Percentiles rank a stretch among this genome's conserved stretches.
These are phyloP conservation scores for Sciurus vulgaris DNA, from an alignment of 2,797 vertebrate species.

Conservation along the genomic window DNA sequence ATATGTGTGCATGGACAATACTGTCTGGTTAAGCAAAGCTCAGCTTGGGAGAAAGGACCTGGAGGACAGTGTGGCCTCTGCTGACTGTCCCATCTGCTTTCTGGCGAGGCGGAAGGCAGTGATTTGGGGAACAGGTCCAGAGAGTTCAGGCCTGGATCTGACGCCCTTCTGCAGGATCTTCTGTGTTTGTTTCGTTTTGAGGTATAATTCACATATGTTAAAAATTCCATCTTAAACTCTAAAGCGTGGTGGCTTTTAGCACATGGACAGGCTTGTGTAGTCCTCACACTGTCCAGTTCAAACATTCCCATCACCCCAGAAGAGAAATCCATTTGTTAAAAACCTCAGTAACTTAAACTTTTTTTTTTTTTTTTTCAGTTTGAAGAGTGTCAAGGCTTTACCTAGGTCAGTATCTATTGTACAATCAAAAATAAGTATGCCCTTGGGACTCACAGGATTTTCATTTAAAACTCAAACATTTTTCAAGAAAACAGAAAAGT, in stretches of 20 bases:
- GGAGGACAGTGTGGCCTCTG: background rate
- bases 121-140: background rate
- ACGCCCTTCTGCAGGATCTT: background rate
- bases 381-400: slow-evolving; percentile 11
- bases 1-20: background rate
- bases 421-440: background rate
- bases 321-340: background rate
- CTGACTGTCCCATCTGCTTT: background rate
- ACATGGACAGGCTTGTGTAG: background rate
- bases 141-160: background rate
- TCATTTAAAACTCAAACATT: slow-evolving; percentile 20
- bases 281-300: background rate
- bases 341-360: background rate
- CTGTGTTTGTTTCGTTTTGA: background rate
- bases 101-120: background rate
- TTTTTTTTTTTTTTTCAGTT: background rate
- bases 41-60: no score
- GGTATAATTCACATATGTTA: background rate
- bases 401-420: background rate
- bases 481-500: background rate
- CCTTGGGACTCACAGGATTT: slow-evolving; percentile 37
- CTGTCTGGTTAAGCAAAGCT: background rate
- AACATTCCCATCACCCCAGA: background rate
- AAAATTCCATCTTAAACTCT: background rate
- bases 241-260: background rate